A percentile compares a stretch with the other conserved stretches of the same genome.
Evolutionary conservation across 2,797 vertebrate species (phyloP).

Genomic region (Tiaroga cobitis): DNA sequence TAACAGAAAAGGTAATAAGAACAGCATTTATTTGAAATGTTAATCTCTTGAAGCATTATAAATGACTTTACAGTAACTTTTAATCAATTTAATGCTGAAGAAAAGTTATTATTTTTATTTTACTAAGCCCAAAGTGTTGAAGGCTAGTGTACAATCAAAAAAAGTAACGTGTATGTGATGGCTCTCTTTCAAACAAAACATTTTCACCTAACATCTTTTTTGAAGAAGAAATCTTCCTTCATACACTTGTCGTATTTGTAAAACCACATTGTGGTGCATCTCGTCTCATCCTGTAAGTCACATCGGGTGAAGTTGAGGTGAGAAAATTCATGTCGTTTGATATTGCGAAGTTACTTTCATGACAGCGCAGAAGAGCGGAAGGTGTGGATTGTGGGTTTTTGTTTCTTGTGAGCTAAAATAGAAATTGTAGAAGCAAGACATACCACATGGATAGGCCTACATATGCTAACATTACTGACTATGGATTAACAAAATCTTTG

Average conservation of each 20-base stretch:
- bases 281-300: background rate
- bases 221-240: background rate
- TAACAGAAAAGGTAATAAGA: no score
- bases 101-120: background rate
- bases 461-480: background rate
- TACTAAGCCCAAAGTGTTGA: background rate
- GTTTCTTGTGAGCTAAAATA: background rate
- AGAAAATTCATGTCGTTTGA: background rate
- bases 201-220: background rate
- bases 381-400: background rate
- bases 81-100: background rate
- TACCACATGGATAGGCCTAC: background rate
- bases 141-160: no score
- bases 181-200: background rate
- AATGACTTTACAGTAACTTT: background rate
- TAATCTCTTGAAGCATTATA: background rate
- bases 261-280: constrained; percentile 24
- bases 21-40: background rate
- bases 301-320: constrained; percentile 1
- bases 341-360: background rate
- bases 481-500: background rate
- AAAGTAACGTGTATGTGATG: background rate
- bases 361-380: background rate
- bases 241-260: background rate
- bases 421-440: background rate